These are phyloP conservation scores for Tachina fera DNA, from an alignment of 2,888 invertebrate genomes.

Conservation along the genomic window DNA sequence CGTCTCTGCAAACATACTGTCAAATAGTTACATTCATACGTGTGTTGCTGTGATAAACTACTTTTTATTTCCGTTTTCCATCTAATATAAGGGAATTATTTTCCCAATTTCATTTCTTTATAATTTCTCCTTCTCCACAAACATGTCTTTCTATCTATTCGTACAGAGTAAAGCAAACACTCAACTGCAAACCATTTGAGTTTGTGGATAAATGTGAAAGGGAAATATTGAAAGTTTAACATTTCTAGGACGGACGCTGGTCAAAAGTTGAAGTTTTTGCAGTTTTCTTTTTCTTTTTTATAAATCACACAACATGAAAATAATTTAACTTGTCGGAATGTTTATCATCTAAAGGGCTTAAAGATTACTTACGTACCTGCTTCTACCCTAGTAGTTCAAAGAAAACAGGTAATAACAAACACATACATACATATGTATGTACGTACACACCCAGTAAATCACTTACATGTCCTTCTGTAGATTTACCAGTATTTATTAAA, in stretches of 20 bases:
- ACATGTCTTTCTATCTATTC: conserved; percentile 1
- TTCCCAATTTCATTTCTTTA: conserved; percentile 32
- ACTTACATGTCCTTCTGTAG: too few species aligned
- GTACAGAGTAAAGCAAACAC: background rate
- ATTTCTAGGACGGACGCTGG: conserved; percentile 23
- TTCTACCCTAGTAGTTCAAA: background rate
- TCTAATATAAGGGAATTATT: conserved; percentile 36
- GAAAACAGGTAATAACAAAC: background rate
- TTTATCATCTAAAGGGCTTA: conserved; percentile 36
- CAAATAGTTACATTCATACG: conserved; percentile 25
- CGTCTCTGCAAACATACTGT: conserved; percentile 50
- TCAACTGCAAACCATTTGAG: background rate
- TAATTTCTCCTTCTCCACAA: conserved; percentile 33
- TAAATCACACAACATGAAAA: conserved; percentile 38
- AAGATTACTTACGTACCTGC: background rate
- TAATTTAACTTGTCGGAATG: conserved; percentile 48
- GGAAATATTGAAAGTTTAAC: conserved; percentile 1
- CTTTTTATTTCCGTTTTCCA: conserved; percentile 55
- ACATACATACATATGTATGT: background rate
- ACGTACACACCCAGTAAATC: too few species aligned
- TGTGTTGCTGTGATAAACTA: conserved; percentile 60
- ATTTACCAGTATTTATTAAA: too few species aligned
- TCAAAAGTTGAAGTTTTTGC: conserved; percentile 7
- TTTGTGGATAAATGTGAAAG: background rate
- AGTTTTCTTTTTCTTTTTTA: conserved; percentile 11